phyloP scores from a whole-genome alignment of 2,888 invertebrate genomes.

The Synergus laeviventris region DNA sequence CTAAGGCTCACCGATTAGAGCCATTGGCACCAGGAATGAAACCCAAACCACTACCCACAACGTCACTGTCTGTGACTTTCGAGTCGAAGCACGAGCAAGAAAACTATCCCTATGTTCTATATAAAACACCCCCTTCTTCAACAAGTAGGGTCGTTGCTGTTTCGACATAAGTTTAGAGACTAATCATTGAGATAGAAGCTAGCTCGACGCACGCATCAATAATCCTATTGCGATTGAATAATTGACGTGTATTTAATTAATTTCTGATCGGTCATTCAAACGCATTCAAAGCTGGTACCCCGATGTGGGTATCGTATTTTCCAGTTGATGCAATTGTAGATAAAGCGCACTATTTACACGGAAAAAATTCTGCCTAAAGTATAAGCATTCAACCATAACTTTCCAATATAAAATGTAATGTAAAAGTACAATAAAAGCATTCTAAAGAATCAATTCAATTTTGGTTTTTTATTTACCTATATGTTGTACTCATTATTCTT shows the following conservation, averaged over 20 bases:
- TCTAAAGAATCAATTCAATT: too few relatives aligned
- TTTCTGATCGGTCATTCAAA: too few relatives aligned
- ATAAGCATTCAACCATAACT: too few relatives aligned
- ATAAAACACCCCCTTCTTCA: background rate
- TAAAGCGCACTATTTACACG: too few relatives aligned
- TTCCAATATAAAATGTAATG: too few relatives aligned
- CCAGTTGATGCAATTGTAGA: too few relatives aligned
- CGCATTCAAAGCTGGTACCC: too few relatives aligned
- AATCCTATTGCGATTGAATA: background rate
- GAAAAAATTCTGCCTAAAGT: too few relatives aligned
- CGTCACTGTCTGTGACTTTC: constrained; percentile 6
- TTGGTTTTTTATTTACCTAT: too few relatives aligned
- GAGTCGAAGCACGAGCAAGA: background rate
- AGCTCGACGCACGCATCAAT: background rate
- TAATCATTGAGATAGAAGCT: background rate
- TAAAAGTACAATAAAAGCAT: too few relatives aligned
- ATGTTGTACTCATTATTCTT: too few relatives aligned
- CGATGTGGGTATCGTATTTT: too few relatives aligned
- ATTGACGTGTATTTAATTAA: background rate
- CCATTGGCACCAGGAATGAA: background rate
- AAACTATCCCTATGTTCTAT: constrained; percentile 6
- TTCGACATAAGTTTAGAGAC: background rate
- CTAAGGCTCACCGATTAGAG: constrained; percentile 16
- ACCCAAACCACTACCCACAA: constrained; percentile 2
- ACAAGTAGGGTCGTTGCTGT: constrained; percentile 10